A percentile compares a stretch with the other conserved stretches of the same genome.
Evolutionary conservation across 2,888 invertebrate species (phyloP).

Genomic region (Callosobruchus maculatus): DNA sequence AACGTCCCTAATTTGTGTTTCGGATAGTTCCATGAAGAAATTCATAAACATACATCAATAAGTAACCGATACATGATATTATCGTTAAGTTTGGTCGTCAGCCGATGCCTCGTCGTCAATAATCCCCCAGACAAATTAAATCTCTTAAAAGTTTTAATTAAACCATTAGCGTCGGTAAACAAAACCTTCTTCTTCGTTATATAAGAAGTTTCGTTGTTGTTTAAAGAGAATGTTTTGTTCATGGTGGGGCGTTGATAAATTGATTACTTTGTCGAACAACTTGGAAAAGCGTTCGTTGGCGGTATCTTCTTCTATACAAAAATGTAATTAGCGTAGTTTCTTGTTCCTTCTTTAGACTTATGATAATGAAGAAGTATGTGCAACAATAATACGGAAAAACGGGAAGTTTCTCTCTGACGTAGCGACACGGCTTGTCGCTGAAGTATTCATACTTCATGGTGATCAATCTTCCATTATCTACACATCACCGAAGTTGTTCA

Average conservation of each 20-base stretch:
- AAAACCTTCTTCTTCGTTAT: constrained; percentile 15
- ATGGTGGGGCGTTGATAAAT: neutral
- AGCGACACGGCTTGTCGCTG: neutral
- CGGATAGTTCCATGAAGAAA: constrained; percentile 47
- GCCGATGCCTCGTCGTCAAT: constrained; percentile 7
- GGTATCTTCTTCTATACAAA: neutral
- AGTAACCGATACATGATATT: constrained; percentile 28
- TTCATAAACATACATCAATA: constrained; percentile 42
- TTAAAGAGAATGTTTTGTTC: neutral
- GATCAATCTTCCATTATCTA: too few species aligned
- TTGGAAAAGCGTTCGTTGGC: neutral
- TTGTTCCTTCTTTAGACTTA: neutral
- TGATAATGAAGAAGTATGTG: neutral
- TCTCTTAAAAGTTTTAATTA: constrained; percentile 26
- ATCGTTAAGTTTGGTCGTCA: constrained; percentile 22
- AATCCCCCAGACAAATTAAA: constrained; percentile 20
- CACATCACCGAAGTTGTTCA: too few species aligned
- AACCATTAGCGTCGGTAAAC: constrained; percentile 23
- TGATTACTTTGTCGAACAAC: neutral
- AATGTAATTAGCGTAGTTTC: neutral
- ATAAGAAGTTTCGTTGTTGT: constrained; percentile 13
- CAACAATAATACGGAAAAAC: neutral
- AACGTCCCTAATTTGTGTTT: constrained; percentile 47
- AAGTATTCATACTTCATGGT: neutral
- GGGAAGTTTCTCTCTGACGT: neutral